Conservation (phyloP, 2,888 invertebrate genomes). For the Noctua fimbriata region DNA sequence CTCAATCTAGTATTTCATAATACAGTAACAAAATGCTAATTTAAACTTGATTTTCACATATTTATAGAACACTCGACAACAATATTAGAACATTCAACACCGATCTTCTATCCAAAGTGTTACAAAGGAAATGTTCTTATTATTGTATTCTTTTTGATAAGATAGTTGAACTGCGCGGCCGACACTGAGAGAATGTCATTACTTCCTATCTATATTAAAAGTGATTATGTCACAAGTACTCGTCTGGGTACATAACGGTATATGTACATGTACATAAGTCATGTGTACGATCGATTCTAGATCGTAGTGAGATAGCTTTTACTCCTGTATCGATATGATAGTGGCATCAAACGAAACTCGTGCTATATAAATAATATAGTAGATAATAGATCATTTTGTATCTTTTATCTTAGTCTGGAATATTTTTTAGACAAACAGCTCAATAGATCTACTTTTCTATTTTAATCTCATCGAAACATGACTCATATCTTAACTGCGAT, state of each 20-base stretch:
- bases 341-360: neutral
- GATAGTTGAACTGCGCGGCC: constrained; percentile 54
- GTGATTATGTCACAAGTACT: constrained; percentile 51
- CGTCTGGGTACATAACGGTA: constrained; percentile 21
- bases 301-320: constrained; percentile 13
- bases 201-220: constrained; percentile 55
- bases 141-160: constrained; percentile 60
- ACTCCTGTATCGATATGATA: neutral
- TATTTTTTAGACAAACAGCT: neutral
- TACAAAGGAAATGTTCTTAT: constrained; percentile 51
- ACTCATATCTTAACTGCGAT: neutral
- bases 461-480: constrained; percentile 13
- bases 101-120: constrained; percentile 12
- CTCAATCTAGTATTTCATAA: constrained; percentile 15
- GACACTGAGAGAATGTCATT: constrained; percentile 40
- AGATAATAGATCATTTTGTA: neutral
- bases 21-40: neutral
- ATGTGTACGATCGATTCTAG: constrained; percentile 27
- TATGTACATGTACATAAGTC: constrained; percentile 11
- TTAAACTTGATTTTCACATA: constrained; percentile 4
- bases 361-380: neutral
- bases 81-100: constrained; percentile 14
- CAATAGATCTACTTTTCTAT: constrained; percentile 17
- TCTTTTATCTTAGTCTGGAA: neutral
- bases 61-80: neutral